Base-by-base conservation (phyloP, 2,113 vertebrate species). In the Ageneiosus marmoratus region DNA sequence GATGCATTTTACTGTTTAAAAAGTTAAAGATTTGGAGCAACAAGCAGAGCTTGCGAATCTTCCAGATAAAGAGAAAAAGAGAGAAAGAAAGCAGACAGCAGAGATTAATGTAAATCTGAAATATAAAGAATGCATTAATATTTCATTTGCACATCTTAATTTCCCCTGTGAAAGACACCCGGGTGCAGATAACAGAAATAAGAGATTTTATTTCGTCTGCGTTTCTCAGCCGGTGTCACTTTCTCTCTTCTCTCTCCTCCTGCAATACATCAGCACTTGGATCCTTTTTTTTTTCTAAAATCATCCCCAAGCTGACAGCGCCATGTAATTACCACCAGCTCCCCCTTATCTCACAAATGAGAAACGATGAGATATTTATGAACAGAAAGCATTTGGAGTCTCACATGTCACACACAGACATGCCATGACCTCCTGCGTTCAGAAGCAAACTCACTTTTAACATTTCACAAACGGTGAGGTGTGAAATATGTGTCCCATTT, bases 141-240 rank as follows among this genome's bases (percentile, higher is more conserved):
- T 97, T 97, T 97, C 96, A 97, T 97, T 96, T 96, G 94, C 91
- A 91, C 92, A 93, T 95, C 96, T 95, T 95, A 96, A 96, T 95
- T 96, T 82, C 24, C 77, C 79, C 85, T 82, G 91, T 97, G 95
- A 96, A 92, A 96, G 97, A 95, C 97, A 96, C 94, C 93, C 91
- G 90, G 90, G 90, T 89, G 90, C 90, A 95, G 96, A 96, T 94
- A 95, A 89, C 58, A 89, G 75, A 94, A 96, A 95, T 88, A 72
- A 77, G 73, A 85, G 80, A 86, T 86, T 83, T 84, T 70, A 86
- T 81, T 96, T 95, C 95, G 95, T 93, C 94, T 91, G 94, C 94
- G 94, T 90, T 91, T 93, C 93, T 90, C 94, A 85, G 77, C 91
- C 91, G 90, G 90, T 94, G 93, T 94, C 92, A 87, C 92, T 92